A percentile compares a stretch with the other conserved stretches of the same genome.
Evolutionary conservation across 2,113 vertebrate species (phyloP).

Genomic region (Eclectus roratus): DNA sequence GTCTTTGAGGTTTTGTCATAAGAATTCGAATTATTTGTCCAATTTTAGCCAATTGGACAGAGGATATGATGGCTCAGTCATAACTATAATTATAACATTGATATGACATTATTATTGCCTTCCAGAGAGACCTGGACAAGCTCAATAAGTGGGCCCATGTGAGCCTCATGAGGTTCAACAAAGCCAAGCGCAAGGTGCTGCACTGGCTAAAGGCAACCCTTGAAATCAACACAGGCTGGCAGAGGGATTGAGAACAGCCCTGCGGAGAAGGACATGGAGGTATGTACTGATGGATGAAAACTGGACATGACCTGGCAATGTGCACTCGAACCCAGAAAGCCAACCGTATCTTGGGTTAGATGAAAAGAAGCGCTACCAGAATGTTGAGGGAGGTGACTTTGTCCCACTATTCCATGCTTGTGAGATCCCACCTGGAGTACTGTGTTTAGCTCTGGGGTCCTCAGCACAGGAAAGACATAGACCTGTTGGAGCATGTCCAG

Average conservation of each 20-base stretch:
- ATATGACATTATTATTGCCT: background rate
- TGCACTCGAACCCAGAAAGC: background rate
- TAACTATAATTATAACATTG: background rate
- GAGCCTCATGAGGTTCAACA: background rate
- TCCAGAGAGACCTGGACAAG: background rate
- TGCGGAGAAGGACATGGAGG: accelerated
- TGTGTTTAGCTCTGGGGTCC: background rate
- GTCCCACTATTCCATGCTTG: background rate
- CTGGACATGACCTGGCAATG: background rate
- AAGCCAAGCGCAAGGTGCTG: background rate
- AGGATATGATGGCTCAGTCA: background rate
- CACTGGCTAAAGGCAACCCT: background rate
- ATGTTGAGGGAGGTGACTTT: background rate
- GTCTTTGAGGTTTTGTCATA: background rate
- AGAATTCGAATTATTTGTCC: background rate
- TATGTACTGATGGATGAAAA: background rate
- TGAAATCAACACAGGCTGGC: background rate
- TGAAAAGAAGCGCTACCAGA: background rate
- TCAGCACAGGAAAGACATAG: background rate
- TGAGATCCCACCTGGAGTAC: background rate
- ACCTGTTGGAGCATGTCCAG: background rate
- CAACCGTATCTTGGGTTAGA: background rate
- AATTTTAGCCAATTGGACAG: background rate
- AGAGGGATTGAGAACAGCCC: background rate
- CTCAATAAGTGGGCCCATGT: background rate